Base-by-base conservation (phyloP, 2,113 vertebrate species). In the Rhadina sibilatrix region DNA sequence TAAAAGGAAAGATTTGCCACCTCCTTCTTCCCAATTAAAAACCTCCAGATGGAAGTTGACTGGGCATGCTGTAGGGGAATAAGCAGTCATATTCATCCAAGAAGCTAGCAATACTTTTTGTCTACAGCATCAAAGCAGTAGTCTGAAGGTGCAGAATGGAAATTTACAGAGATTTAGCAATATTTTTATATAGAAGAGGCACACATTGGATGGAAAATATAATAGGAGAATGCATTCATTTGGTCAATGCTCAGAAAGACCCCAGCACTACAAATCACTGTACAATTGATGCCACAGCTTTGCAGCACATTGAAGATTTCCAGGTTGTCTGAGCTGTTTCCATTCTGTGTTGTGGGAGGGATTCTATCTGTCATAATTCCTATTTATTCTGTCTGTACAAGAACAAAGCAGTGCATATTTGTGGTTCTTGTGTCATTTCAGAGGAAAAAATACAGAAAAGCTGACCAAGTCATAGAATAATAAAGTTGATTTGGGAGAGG, bases 11-110 rank as follows among this genome's bases (percentile, higher is more conserved):
- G 42, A 66, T 50, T 82, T 74, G 28, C 66, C 25, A 71, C 27
- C 17, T 87, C n/a, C 31, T 71, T 94, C 60, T 92, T 87, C 54
- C 82, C 75, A 90, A 80, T 96, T 95, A 95, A 94, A 94, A 90
- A 83, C 49, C 59, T 93, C 85, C 92, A 90, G 75, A 95, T 88
- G 93, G 82, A 93, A 88, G 47, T 23, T 83, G 63, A 85, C 52
- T 90, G 60, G 68, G 52, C 60, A 69, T 79, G 79, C 49, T 89
- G 16, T 19, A 64, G 44, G 46, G 37, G 46, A 85, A 79, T 64
- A 77, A 69, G 74, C 15, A 92, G 10, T 86, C 54, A 84, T 6
- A 56, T 42, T 83, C 22, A 52, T 30, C 21, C 52, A 78, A 59
- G 28, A 38, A 83, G 63, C 88, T 0, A 65, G 50, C 18, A 84